phyloP scores from a whole-genome alignment of 2,797 vertebrate genomes.

The Paedocypris micromegethes region DNA sequence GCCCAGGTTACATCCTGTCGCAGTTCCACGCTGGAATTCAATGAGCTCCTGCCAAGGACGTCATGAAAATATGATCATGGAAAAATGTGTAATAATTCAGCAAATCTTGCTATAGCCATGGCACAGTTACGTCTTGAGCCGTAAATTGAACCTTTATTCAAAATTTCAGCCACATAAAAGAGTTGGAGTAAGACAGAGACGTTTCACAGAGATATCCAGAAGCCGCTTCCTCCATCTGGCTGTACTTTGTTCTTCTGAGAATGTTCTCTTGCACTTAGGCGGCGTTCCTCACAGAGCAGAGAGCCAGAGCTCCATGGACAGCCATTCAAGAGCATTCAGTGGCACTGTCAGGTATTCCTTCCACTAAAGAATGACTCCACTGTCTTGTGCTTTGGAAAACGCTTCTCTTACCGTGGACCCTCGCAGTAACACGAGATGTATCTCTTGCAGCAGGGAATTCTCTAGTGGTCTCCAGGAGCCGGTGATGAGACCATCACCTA shows the following conservation, averaged over 20 bases:
- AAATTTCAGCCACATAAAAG: background rate
- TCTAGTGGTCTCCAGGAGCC: conserved; percentile 51
- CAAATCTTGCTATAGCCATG: too few species aligned
- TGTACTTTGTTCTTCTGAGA: conserved; percentile 23
- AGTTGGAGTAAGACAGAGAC: background rate
- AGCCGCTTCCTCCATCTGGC: conserved; percentile 12
- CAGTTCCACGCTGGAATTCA: too few species aligned
- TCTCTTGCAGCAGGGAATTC: conserved; percentile 35
- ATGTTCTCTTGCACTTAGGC: conserved; percentile 49
- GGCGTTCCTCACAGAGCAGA: conserved; percentile 47
- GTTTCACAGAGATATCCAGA: conserved; percentile 15
- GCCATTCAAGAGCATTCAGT: conserved; percentile 47
- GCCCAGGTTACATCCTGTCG: too few species aligned
- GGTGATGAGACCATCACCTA: conserved; percentile 43
- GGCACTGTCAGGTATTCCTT: conserved; percentile 61
- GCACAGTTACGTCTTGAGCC: too few species aligned
- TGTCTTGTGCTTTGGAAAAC: conserved; percentile 25
- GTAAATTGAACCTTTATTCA: too few species aligned
- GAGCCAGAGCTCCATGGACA: conserved; percentile 50
- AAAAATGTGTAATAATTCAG: too few species aligned
- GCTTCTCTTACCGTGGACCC: background rate
- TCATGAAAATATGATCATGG: too few species aligned
- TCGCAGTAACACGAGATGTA: conserved; percentile 14
- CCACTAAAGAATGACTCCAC: conserved; percentile 19
- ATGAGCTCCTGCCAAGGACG: too few species aligned